Evolutionary conservation across 1,140 invertebrate species (phyloP).

Genomic region (Mya arenaria): DNA sequence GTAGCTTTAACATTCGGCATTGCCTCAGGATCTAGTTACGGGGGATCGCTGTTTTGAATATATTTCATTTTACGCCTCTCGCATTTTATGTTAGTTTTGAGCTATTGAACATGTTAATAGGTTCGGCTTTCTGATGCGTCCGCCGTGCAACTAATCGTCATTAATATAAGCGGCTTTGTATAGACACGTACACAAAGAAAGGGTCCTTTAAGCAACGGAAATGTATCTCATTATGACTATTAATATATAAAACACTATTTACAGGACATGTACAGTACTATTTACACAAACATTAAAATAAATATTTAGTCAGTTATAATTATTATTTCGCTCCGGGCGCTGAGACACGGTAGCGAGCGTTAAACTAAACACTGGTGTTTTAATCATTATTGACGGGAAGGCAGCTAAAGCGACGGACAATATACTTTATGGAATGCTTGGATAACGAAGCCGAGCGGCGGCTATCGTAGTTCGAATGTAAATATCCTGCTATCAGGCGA

Average conservation of each 20-base stretch:
- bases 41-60: neutral
- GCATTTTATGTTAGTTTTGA: slow-evolving; percentile 43
- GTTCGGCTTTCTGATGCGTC: neutral
- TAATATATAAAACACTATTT: too few relatives aligned
- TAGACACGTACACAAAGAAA: too few relatives aligned
- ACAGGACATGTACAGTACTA: too few relatives aligned
- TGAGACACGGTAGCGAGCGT: neutral
- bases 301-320: neutral
- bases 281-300: neutral
- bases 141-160: too few relatives aligned
- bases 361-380: neutral
- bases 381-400: slow-evolving; percentile 22
- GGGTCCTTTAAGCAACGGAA: too few relatives aligned
- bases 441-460: slow-evolving; percentile 14
- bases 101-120: slow-evolving; percentile 33
- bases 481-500: slow-evolving; percentile 43
- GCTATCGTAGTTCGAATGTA: slow-evolving; percentile 36
- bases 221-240: too few relatives aligned
- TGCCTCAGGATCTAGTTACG: neutral
- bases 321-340: neutral
- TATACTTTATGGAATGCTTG: slow-evolving; percentile 36
- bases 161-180: too few relatives aligned
- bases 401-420: neutral
- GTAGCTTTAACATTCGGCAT: neutral
- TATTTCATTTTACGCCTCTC: slow-evolving; percentile 25